These are phyloP conservation scores for Planiliza haematocheilus DNA, from an alignment of 2,113 vertebrate species.

Conservation along the genomic window DNA sequence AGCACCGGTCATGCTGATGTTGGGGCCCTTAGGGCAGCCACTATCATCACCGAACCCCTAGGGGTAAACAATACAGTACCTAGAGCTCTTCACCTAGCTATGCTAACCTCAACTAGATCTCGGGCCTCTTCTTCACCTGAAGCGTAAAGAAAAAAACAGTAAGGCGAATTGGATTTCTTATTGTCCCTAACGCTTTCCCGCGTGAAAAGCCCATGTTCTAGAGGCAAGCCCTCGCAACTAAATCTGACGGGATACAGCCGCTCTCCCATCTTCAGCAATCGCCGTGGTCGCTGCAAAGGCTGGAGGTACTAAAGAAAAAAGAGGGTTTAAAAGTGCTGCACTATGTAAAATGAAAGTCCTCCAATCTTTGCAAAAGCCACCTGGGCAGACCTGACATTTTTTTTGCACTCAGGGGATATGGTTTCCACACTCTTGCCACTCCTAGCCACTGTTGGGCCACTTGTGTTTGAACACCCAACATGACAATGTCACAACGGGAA, in stretches of 20 bases:
- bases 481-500: conserved; percentile 24
- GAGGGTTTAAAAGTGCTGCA: conserved; percentile 80
- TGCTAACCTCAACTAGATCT: conserved; percentile 77
- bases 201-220: conserved; percentile 32
- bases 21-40: conserved; percentile 52
- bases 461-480: conserved; percentile 22
- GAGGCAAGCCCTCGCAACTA: conserved; percentile 32
- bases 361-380: conserved; percentile 70
- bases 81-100: conserved; percentile 81
- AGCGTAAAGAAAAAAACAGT: conserved; percentile 70
- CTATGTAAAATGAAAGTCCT: conserved; percentile 70
- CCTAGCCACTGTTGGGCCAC: conserved; percentile 33
- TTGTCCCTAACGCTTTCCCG: conserved; percentile 75
- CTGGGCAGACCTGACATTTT: conserved; percentile 28
- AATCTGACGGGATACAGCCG: conserved; percentile 35
- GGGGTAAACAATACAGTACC: conserved; percentile 88
- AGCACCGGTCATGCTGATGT: conserved; percentile 81
- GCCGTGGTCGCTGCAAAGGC: conserved; percentile 41
- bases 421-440: conserved; percentile 16
- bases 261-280: conserved; percentile 43
- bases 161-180: conserved; percentile 82
- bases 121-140: conserved; percentile 69
- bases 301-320: conserved; percentile 70
- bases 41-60: conserved; percentile 47
- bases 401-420: neutral